Evolutionary conservation across 2,113 vertebrate genomes (phyloP), one percentile per base, ranked within the genome.

Genomic region (Sardina pilchardus): DNA sequence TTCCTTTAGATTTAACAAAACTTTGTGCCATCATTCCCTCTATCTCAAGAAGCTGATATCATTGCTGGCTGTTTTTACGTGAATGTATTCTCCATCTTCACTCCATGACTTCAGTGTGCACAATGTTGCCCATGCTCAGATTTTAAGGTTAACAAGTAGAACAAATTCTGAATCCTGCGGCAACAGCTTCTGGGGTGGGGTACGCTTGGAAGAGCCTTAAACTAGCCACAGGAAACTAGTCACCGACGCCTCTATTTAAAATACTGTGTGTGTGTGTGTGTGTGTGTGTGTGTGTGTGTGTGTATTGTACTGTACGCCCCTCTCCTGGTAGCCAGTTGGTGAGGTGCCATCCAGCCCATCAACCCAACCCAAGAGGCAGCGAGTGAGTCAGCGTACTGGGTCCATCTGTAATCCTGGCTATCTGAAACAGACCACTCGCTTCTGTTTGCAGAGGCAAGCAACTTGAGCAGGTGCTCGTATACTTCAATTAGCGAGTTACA

Each of bases 231-330:
- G 59, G 59, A 63, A 63, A 63, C 59, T 19, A 56, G 10, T 17
- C 53, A 56, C 53, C 53, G 26, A 24, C 24, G 2, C 59, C 59
- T 82, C 81, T 17, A 50, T 50, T 82, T 30, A 47, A n/a, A 42
- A n/a, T 39, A 16, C 3, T 36, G 42, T 81, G 9, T 34, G 6
- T 44, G n/a, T 43, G 44, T 82, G 81, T n/a, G 81, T 82, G 42
- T 82, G 81, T 82, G 81, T 82, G 81, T 82, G 81, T 82, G 81
- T 82, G 42, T 82, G 44, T 82, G 81, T 47, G 53, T 59, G n/a
- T 63, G 50, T 84, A 36, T 36, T 21, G 30, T 83, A 44, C n/a
- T 21, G 30, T 83, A 44, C n/a, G 48, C n/a, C 21, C 53, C 14
- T 56, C 14, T 56, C 19, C 19, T 56, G 19, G 21, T 17, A 56